Evolutionary conservation across 2,797 vertebrate genomes (phyloP).

Genomic region (Prunella strophiata): DNA sequence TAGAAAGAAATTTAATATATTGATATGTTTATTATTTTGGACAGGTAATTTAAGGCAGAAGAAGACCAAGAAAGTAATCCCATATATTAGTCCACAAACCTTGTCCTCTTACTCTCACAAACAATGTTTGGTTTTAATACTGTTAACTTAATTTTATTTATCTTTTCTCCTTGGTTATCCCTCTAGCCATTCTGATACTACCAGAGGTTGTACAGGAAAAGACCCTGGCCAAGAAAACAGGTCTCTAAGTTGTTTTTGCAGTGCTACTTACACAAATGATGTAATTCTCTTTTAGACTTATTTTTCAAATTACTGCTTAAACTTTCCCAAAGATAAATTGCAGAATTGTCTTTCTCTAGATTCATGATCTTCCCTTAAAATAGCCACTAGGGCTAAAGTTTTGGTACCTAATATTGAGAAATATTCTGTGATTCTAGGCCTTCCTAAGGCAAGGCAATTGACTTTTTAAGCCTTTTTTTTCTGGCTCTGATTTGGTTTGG

Average conservation of each 20-base stretch:
- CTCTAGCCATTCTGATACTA: background rate
- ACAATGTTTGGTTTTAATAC: background rate
- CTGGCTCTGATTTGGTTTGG: background rate
- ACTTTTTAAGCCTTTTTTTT: background rate
- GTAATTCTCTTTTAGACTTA: background rate
- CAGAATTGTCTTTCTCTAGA: background rate
- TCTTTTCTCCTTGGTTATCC: background rate
- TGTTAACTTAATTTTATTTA: background rate
- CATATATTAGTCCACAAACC: background rate
- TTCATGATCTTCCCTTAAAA: background rate
- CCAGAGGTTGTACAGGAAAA: background rate
- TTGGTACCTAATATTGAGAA: background rate
- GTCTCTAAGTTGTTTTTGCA: background rate
- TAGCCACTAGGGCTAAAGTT: background rate
- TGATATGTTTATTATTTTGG: background rate
- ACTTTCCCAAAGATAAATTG: background rate
- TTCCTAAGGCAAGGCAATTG: background rate
- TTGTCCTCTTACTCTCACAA: background rate
- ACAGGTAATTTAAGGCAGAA: background rate
- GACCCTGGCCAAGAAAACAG: background rate
- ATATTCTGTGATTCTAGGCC: background rate
- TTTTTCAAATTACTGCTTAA: background rate
- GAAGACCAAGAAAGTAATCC: background rate
- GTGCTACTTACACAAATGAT: background rate
- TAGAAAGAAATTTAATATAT: background rate